Base-by-base conservation (phyloP, 2,888 invertebrate genomes). In the Tuta absoluta region DNA sequence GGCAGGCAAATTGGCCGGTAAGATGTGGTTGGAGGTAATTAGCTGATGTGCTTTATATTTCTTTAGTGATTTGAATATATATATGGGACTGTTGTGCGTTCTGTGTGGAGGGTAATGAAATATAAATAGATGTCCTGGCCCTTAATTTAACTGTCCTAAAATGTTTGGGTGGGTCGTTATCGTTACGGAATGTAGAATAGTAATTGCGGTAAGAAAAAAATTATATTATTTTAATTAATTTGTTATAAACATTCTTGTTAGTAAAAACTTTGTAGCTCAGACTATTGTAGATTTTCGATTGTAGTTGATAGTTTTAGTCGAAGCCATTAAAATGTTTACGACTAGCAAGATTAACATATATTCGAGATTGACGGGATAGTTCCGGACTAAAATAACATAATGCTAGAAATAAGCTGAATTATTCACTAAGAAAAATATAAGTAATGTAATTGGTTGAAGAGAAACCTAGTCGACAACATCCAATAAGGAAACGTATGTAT, bases 271-370 rank as follows among this genome's bases (percentile, higher is more conserved):
- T n/a, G n/a, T n/a, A n/a, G n/a, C n/a, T 33, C 4, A 10, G 33
- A 33, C 33, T 33, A 10, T 33, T 33, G 33, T 33, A 33, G 33
- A 10, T 33, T 33, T 3, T 8, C 33, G 33, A 33, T 33, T 33
- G 8, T 33, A 21, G 11, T 56, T n/a, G 56, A 56, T 33, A 56
- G n/a, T n/a, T 53, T 53, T 53, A 67, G 41, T 65, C 33, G n/a
- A 56, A 56, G 23, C 23, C 51, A 53, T 53, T 11, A 48, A 48
- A 23, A 14, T 14, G 14, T 23, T 53, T 5, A 24, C 51, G 21
- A 56, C 33, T 17, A n/a, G 24, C 24, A 10, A 3, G n/a, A 45
- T 17, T 45, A 45, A 45, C n/a, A 45, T 45, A n/a, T n/a, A n/a
- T n/a, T n/a, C n/a, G n/a, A 11, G 45, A 45, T 45, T 45, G 10